phyloP scores from a whole-genome alignment of 2,113 vertebrate genomes.

The Talpa occidentalis region DNA sequence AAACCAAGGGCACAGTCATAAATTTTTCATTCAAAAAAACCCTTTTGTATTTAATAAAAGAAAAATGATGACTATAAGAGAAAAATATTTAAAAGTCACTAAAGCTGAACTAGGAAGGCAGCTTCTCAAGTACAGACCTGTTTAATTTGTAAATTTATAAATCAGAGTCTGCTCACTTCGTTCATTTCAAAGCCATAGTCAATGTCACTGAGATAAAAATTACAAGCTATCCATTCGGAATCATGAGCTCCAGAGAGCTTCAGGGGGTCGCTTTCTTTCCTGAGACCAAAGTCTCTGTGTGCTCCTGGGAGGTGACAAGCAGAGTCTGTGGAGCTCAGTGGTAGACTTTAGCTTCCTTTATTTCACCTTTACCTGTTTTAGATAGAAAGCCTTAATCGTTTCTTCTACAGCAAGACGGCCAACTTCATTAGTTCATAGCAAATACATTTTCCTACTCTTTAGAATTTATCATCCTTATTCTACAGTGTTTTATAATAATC shows the following conservation, averaged over 20 bases:
- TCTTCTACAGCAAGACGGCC: not conserved
- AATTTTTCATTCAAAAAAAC: conserved; percentile 29
- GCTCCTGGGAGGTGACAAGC: not conserved
- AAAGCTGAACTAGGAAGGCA: not conserved
- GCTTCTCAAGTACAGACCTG: not conserved
- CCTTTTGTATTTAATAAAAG: not conserved
- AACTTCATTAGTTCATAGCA: not conserved
- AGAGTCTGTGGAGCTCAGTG: not conserved
- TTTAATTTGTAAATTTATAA: not conserved
- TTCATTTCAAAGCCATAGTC: not conserved
- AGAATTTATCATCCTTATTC: not conserved
- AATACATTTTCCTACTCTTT: not conserved
- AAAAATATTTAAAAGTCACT: not conserved
- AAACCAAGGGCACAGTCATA: not conserved
- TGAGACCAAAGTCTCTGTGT: not conserved
- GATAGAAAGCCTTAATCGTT: not conserved
- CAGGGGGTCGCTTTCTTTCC: not conserved
- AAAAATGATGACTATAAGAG: not conserved
- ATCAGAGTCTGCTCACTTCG: not conserved
- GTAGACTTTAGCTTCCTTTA: not conserved
- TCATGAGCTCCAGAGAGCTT: not conserved
- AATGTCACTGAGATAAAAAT: not conserved
- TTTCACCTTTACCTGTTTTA: not conserved
- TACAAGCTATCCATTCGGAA: not conserved
- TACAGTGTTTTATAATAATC: not conserved